These are phyloP conservation scores for Bolinopsis microptera DNA, from an alignment of 37 sponge, comb jelly and placozoan genomes.

Conservation along the genomic window DNA sequence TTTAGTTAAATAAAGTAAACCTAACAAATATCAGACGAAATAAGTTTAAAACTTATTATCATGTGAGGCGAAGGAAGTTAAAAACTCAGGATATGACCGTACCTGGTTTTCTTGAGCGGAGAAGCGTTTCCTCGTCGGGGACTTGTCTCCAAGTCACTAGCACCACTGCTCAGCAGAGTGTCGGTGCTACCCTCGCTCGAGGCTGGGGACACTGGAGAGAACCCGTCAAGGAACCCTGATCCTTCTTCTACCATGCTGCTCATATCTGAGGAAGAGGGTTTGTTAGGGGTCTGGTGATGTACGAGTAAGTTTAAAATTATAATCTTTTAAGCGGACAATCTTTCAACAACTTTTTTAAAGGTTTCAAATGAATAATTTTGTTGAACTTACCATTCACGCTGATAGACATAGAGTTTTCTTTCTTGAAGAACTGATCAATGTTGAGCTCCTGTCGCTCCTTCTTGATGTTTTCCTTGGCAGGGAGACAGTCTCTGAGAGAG, in stretches of 20 bases:
- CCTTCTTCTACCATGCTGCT: background rate
- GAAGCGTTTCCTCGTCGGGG: background rate
- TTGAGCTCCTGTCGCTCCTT: background rate
- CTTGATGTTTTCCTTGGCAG: slow-evolving; percentile 4
- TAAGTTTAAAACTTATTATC: too few species aligned
- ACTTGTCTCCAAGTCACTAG: slow-evolving; percentile 39
- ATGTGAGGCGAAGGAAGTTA: too few species aligned
- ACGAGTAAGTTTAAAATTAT: background rate
- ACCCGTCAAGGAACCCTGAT: background rate
- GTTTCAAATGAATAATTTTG: too few species aligned
- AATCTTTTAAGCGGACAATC: background rate
- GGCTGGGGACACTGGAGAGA: slow-evolving; percentile 51
- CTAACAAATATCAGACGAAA: too few species aligned
- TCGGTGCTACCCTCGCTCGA: slow-evolving; percentile 40
- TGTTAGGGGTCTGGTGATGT: background rate
- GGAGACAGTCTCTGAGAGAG: background rate
- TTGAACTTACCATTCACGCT: background rate
- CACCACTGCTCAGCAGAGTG: background rate
- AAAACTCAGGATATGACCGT: too few species aligned
- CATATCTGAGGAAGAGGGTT: background rate
- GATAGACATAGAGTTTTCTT: slow-evolving; percentile 55
- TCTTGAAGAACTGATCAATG: slow-evolving; percentile 25
- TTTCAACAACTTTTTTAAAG: too few species aligned
- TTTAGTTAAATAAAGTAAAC: too few species aligned
- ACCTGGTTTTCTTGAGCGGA: slow-evolving; percentile 36